phyloP scores from a whole-genome alignment of 1,140 invertebrate species.

The Drosophila pachea region DNA sequence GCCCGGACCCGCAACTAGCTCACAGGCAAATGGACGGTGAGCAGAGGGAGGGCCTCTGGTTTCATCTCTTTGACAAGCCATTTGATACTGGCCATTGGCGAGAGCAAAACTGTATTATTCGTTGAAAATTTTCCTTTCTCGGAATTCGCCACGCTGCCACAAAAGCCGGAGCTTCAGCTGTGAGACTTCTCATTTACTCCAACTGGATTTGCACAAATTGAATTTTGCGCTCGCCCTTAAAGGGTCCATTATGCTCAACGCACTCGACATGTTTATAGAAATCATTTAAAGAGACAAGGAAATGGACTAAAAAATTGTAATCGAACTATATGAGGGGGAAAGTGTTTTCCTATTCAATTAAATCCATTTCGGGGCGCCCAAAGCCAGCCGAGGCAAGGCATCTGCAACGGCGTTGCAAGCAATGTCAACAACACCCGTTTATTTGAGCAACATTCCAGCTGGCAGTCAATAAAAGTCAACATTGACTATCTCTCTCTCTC shows the following conservation, averaged over 20 bases:
- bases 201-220: background rate
- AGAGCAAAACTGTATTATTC: too few relatives aligned
- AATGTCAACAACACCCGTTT: conserved; percentile 22
- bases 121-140: too few relatives aligned
- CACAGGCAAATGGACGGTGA: conserved; percentile 13
- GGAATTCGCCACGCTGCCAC: background rate
- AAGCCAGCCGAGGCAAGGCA: background rate
- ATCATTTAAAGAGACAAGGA: background rate
- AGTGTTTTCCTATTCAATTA: conserved; percentile 3
- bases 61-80: conserved; percentile 22
- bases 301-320: too few relatives aligned
- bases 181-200: background rate
- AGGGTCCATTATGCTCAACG: too few relatives aligned
- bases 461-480: conserved; percentile 53
- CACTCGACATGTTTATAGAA: background rate
- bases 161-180: background rate
- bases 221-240: too few relatives aligned
- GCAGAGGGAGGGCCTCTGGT: conserved; percentile 7
- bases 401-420: conserved; percentile 4
- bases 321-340: background rate
- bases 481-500: background rate
- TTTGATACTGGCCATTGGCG: conserved; percentile 33
- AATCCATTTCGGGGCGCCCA: background rate
- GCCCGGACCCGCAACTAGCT: background rate
- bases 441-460: conserved; percentile 17